Percentiles rank a stretch among this genome's conserved stretches.
These are phyloP conservation scores for Drosophila prostipennis DNA, from an alignment of 2,888 invertebrate species.

Conservation along the genomic window DNA sequence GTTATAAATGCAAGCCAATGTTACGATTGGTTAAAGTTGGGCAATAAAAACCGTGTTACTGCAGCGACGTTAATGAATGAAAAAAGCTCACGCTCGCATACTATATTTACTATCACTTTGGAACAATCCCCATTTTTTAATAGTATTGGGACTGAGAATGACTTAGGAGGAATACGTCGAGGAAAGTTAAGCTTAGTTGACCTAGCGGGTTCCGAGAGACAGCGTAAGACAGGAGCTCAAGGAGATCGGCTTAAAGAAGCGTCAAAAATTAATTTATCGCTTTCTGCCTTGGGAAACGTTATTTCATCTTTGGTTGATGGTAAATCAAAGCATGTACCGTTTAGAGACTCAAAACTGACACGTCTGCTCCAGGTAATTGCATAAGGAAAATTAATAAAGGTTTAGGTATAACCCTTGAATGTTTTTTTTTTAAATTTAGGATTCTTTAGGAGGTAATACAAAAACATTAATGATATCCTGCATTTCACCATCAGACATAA, in stretches of 20 bases:
- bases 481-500: conserved; percentile 92
- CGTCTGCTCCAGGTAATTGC: conserved; percentile 88
- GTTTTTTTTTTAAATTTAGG: conserved; percentile 83
- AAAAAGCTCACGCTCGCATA: conserved; percentile 93
- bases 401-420: too few relatives aligned
- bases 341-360: conserved; percentile 94
- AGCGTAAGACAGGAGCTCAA: conserved; percentile 92
- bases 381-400: neutral
- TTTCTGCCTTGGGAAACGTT: conserved; percentile 94
- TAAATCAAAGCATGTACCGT: conserved; percentile 92
- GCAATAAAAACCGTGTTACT: conserved; percentile 91
- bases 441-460: conserved; percentile 94
- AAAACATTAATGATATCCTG: conserved; percentile 95
- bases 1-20: conserved; percentile 92
- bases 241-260: conserved; percentile 94
- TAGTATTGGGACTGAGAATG: conserved; percentile 9
- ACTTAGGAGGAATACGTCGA: conserved; percentile 67
- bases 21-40: conserved; percentile 89
- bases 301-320: conserved; percentile 94
- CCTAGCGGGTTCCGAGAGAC: conserved; percentile 94
- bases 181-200: conserved; percentile 93
- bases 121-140: conserved; percentile 87
- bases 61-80: conserved; percentile 96
- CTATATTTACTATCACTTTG: conserved; percentile 93
- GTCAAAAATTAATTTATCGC: conserved; percentile 94